A percentile compares a stretch with the other conserved stretches of the same genome.
Evolutionary conservation across 2,113 vertebrate species (phyloP).

Genomic region (Archilochus colubris): DNA sequence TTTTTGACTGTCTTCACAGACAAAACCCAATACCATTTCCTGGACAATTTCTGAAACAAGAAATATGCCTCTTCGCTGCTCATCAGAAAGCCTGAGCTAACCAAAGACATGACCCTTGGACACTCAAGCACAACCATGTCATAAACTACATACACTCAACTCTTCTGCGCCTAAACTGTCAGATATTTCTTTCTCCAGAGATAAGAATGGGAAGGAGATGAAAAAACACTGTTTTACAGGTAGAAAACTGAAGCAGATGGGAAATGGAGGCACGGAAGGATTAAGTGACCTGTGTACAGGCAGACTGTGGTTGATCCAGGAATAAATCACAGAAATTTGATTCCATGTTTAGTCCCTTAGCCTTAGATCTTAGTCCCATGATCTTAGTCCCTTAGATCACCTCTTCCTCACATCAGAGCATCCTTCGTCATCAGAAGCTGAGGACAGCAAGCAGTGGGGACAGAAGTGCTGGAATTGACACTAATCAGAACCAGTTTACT

Average conservation of each 20-base stretch:
- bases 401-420: not conserved
- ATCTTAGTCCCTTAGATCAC: not conserved
- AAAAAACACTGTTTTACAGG: not conserved
- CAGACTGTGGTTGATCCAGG: not conserved
- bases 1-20: not conserved
- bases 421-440: not conserved
- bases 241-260: not conserved
- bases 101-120: not conserved
- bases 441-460: not conserved
- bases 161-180: not conserved
- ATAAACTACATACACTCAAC: not conserved
- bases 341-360: not conserved
- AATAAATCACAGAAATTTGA: not conserved
- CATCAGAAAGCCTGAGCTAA: not conserved
- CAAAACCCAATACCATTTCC: not conserved
- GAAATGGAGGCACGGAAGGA: not conserved
- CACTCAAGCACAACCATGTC: not conserved
- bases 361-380: too few relatives aligned
- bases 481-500: not conserved
- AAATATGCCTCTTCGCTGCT: not conserved
- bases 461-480: not conserved
- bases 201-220: not conserved
- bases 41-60: not conserved
- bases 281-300: not conserved
- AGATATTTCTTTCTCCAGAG: not conserved